A percentile compares a stretch with the other conserved stretches of the same genome.
Conservation (phyloP, 2,113 vertebrate species). For the Eidolon helvum region DNA sequence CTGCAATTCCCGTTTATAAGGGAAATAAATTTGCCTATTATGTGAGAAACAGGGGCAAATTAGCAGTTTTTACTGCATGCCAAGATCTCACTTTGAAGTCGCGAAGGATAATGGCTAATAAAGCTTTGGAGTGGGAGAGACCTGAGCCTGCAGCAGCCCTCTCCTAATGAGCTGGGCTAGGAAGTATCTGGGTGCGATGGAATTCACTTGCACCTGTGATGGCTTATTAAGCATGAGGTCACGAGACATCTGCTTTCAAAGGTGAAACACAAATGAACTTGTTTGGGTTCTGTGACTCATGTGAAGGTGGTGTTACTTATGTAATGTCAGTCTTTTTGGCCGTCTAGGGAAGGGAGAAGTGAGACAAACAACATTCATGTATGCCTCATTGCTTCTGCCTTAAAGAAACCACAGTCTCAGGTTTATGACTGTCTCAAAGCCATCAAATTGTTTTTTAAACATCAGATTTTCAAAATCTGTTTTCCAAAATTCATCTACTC, state of each 20-base stretch:
- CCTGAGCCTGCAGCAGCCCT: slow-evolving; percentile 2
- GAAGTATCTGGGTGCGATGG: background rate
- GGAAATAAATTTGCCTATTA: slow-evolving; percentile 79
- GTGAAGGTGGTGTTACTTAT: background rate
- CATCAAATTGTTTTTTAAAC: background rate
- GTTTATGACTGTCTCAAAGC: background rate
- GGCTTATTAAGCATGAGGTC: slow-evolving; percentile 40
- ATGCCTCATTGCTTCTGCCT: slow-evolving; percentile 30
- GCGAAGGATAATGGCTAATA: slow-evolving; percentile 70
- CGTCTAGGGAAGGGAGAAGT: background rate
- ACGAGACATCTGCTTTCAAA: slow-evolving; percentile 18
- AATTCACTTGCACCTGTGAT: background rate
- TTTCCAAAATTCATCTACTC: slow-evolving; percentile 25
- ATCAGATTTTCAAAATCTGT: background rate
- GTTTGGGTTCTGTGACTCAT: slow-evolving; percentile 27
- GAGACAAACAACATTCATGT: slow-evolving; percentile 23
- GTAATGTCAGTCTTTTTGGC: background rate
- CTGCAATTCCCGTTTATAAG: slow-evolving; percentile 67
- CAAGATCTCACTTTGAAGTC: slow-evolving; percentile 67
- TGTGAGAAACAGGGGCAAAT: slow-evolving; percentile 77
- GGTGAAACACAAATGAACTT: slow-evolving; percentile 62
- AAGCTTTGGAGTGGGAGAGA: slow-evolving; percentile 68
- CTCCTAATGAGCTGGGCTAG: slow-evolving; percentile 51
- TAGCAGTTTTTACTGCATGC: slow-evolving; percentile 71
- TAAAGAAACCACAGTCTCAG: background rate